Base-by-base conservation (phyloP, 37 sponge, comb jelly and placozoan species). In the Hexactinellida sp. region DNA sequence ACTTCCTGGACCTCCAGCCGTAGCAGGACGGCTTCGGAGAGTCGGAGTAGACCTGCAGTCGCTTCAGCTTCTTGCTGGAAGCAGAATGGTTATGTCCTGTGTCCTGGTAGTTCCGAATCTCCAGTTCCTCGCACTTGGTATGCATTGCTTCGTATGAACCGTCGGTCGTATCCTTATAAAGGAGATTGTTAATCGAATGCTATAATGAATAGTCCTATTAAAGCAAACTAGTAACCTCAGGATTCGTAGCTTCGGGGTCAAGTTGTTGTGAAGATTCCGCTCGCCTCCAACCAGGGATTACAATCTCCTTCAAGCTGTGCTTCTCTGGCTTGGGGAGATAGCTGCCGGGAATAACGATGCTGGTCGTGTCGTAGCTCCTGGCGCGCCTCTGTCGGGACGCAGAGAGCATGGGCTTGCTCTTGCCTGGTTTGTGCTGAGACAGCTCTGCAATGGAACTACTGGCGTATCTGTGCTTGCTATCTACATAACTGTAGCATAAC, bases 361-460 rank as follows among this genome's bases (percentile, higher is more conserved):
- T 63, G 34, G 76, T 63, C 5, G 76, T 63, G 30, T 63, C 76
- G 76, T 63, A 63, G 76, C 76, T 63, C 76, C 76, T 63, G 76
- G 76, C 76, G 3, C 76, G 21, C 34, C 76, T 63, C 21, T 63
- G 76, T 63, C 76, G 76, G 28, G 30, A 25, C 34, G 19, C 76
- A 7, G 19, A 7, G 28, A 63, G 34, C 28, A 63, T 7, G 3
- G 76, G 76, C 13, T 63, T 63, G 34, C 30, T 63, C 76, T 63
- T 63, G 32, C 34, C 76, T 5, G 76, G 30, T 63, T 63, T 63
- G 34, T n/a, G 3, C 3, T 63, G 76, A 21, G 76, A 63, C 76
- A 63, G 3, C 30, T 63, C 76, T 63, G 76, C 76, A 25, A 63
- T n/a, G 30, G 76, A 63, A 13, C 5, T 13, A 13, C 47, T 41